Evolutionary conservation across 1,140 invertebrate species (phyloP).

Genomic region (Sitophilus oryzae): DNA sequence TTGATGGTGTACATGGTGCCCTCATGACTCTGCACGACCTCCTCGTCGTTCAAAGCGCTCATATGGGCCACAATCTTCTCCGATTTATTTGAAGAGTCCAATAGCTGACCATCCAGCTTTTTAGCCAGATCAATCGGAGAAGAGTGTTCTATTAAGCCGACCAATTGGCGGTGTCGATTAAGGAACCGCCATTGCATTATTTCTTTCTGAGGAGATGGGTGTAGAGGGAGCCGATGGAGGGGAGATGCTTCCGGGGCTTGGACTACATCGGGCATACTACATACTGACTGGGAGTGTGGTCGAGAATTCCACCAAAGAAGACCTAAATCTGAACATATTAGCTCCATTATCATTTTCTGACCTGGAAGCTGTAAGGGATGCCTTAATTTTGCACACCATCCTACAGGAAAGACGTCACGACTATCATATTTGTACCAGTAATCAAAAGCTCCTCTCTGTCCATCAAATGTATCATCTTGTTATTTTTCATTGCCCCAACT

Average conservation of each 20-base stretch:
- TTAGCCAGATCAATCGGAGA: constrained; percentile 43
- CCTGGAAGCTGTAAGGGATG: constrained; percentile 93
- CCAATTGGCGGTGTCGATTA: constrained; percentile 45
- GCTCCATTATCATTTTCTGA: constrained; percentile 66
- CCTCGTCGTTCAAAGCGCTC: constrained; percentile 37
- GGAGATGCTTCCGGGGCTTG: constrained; percentile 44
- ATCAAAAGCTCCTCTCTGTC: constrained; percentile 95
- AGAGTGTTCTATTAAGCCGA: constrained; percentile 44
- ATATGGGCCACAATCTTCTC: constrained; percentile 36
- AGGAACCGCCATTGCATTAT: constrained; percentile 47
- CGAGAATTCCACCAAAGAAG: constrained; percentile 31
- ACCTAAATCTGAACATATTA: constrained; percentile 37
- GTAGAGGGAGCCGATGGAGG: constrained; percentile 45
- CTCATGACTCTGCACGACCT: constrained; percentile 36
- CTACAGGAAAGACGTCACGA: constrained; percentile 93
- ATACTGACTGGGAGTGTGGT: constrained; percentile 28
- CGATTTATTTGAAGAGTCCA: constrained; percentile 36
- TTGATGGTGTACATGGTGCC: constrained; percentile 40
- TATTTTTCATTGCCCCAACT: constrained; percentile 83
- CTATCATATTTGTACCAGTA: constrained; percentile 95
- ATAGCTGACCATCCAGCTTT: constrained; percentile 33
- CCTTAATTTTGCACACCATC: constrained; percentile 89
- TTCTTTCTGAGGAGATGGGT: constrained; percentile 43
- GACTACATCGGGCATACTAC: constrained; percentile 28
- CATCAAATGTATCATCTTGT: constrained; percentile 96